phyloP scores from a whole-genome alignment of 2,797 vertebrate genomes.

The Takifugu rubripes region DNA sequence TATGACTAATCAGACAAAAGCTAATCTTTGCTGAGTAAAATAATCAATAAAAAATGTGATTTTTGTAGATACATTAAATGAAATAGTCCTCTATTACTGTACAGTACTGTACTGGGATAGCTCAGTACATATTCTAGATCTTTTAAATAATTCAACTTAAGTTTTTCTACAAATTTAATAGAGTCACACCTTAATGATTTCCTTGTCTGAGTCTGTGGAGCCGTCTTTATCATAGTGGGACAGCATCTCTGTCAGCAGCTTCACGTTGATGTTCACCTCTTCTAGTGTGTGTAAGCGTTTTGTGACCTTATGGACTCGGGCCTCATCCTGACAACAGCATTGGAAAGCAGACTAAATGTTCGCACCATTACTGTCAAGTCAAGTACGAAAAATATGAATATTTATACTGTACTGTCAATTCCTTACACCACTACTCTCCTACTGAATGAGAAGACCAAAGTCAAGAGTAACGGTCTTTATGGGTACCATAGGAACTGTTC shows the following conservation, averaged over 20 bases:
- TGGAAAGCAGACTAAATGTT: background rate
- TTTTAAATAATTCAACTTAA: no score
- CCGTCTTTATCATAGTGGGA: slow-evolving; percentile 86
- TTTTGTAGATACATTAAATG: no score
- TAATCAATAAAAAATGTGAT: no score
- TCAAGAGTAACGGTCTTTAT: no score
- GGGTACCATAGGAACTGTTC: slow-evolving; percentile 18
- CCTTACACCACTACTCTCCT: background rate
- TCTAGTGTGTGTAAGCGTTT: slow-evolving; percentile 88
- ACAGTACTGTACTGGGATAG: no score
- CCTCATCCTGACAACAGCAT: slow-evolving; percentile 81
- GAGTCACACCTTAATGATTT: slow-evolving; percentile 87
- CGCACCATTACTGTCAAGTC: no score
- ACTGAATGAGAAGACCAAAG: background rate
- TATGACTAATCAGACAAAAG: no score
- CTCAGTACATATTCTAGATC: no score
- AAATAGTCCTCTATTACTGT: no score
- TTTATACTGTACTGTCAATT: background rate
- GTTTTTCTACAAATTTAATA: no score
- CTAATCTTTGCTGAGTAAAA: no score
- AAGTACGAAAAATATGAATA: no score
- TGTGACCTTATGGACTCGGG: slow-evolving; percentile 88
- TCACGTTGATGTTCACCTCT: slow-evolving; percentile 92
- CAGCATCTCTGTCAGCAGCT: slow-evolving; percentile 92
- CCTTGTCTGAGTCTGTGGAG: slow-evolving; percentile 86